Percentiles rank a stretch among this genome's conserved stretches.
phyloP scores from a whole-genome alignment of 2,797 vertebrate genomes.

The Rhinella marina region DNA sequence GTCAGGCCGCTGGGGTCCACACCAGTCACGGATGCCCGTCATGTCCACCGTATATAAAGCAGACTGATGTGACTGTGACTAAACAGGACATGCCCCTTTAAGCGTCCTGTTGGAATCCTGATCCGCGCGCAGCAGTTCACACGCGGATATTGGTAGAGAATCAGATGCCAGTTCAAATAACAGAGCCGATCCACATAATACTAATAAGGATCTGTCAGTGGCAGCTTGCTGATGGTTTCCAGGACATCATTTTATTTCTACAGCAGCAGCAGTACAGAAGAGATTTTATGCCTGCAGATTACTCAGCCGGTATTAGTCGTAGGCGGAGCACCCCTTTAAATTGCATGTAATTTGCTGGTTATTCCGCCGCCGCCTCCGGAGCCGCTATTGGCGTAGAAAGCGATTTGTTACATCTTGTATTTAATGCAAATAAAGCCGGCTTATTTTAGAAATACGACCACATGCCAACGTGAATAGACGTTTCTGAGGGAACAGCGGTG shows the following conservation, averaged over 20 bases:
- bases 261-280: neutral
- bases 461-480: neutral
- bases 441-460: conserved; percentile 21
- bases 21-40: too few relatives aligned
- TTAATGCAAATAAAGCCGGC: conserved; percentile 37
- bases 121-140: too few relatives aligned
- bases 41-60: too few relatives aligned
- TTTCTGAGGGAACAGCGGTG: neutral
- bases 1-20: too few relatives aligned
- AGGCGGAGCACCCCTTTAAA: neutral
- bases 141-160: too few relatives aligned
- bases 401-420: neutral
- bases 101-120: too few relatives aligned
- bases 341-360: neutral
- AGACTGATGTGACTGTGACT: too few relatives aligned
- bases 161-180: too few relatives aligned
- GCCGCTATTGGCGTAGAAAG: neutral
- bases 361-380: neutral
- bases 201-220: neutral
- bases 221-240: neutral
- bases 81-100: too few relatives aligned
- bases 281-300: neutral
- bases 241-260: neutral
- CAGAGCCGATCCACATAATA: neutral
- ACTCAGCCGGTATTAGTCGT: neutral